phyloP scores from a whole-genome alignment of 2,113 vertebrate genomes.

The Xyrauchen texanus region DNA sequence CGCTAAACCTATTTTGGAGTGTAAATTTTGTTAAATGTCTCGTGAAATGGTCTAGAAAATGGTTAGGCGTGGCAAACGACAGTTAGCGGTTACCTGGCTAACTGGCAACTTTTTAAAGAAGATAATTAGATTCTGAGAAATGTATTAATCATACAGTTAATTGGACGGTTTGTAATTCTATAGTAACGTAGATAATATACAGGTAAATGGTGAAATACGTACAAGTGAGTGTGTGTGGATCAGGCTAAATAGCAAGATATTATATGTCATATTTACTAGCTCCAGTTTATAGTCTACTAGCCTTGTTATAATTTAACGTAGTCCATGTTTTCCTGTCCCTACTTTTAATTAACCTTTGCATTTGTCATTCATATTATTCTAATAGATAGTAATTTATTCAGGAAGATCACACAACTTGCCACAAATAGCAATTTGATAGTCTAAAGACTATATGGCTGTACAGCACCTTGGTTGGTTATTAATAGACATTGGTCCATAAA shows the following conservation, averaged over 20 bases:
- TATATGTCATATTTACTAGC: background rate
- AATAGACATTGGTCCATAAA: constrained; percentile 6
- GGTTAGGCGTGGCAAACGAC: constrained; percentile 50
- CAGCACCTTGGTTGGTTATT: constrained; percentile 8
- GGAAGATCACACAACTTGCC: background rate
- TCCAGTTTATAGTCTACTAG: too few species aligned
- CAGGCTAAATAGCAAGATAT: constrained; percentile 17
- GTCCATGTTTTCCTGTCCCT: too few species aligned
- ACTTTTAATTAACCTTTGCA: background rate
- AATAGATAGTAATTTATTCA: too few species aligned
- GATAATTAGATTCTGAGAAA: background rate
- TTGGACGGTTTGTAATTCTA: background rate
- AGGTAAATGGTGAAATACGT: background rate
- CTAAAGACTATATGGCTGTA: constrained; percentile 1
- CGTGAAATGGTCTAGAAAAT: background rate
- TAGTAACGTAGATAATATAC: background rate
- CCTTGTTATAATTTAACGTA: too few species aligned
- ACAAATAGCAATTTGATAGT: background rate
- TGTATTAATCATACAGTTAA: background rate
- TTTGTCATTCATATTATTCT: background rate
- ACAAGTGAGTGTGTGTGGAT: background rate
- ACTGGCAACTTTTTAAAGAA: constrained; percentile 2
- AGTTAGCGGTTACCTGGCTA: constrained; percentile 30
- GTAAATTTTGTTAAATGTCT: background rate
- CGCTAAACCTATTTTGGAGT: background rate